Evolutionary conservation across 2,113 vertebrate species (phyloP).

Genomic region (Crotalus horridus): DNA sequence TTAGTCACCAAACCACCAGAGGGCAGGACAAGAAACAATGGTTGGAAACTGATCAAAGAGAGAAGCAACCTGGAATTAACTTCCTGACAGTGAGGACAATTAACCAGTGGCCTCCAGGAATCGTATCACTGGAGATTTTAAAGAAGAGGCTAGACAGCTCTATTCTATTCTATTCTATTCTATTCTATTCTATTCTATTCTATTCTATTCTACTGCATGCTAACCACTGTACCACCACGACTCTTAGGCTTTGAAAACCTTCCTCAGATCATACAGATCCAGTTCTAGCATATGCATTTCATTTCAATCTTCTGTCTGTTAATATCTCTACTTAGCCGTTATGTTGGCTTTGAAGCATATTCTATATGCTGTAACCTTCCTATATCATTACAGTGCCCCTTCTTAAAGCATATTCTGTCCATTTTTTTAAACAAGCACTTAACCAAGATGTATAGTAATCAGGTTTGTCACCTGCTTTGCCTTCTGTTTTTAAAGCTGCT

Average conservation of each 20-base stretch:
- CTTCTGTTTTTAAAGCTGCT: background rate
- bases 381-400: background rate
- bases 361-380: background rate
- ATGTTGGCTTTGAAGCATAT: conserved; percentile 16
- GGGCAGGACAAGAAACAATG: no score
- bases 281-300: background rate
- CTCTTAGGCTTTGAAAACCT: conserved; percentile 15
- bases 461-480: conserved; percentile 27
- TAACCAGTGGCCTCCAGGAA: no score
- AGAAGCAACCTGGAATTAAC: no score
- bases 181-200: no score
- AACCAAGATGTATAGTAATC: conserved; percentile 12
- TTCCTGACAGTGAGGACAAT: no score
- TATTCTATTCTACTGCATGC: background rate
- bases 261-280: conserved; percentile 31
- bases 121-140: no score
- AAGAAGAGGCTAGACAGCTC: no score
- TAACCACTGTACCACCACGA: background rate
- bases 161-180: no score
- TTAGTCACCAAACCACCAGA: no score
- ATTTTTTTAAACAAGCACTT: conserved; percentile 4
- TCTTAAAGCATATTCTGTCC: background rate
- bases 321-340: conserved; percentile 3
- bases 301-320: background rate
- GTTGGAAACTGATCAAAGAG: no score